Percentiles rank a stretch among this genome's conserved stretches.
These are phyloP conservation scores for Halichondria panicea DNA, from an alignment of 37 sponge, comb jelly and placozoan species.

Conservation along the genomic window DNA sequence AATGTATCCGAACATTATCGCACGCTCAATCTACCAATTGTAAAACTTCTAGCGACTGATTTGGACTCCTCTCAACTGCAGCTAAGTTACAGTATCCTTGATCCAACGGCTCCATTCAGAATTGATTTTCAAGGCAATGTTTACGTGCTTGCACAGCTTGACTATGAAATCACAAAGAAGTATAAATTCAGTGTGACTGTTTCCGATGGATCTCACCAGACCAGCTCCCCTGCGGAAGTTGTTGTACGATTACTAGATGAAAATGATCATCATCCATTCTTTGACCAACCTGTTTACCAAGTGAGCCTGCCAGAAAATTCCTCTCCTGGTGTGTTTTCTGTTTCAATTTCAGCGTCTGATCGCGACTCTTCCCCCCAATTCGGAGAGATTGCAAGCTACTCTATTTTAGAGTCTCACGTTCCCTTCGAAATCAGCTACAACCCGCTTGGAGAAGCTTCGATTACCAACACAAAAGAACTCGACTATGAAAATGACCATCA, in stretches of 20 bases:
- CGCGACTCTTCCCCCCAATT: constrained; percentile 32
- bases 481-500: constrained; percentile 53
- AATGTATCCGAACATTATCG: constrained; percentile 52
- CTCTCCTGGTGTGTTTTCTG: constrained; percentile 6
- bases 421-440: constrained; percentile 24
- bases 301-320: constrained; percentile 37
- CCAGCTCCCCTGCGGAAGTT: constrained; percentile 14
- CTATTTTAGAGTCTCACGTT: constrained; percentile 27
- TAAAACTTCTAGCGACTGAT: constrained; percentile 44
- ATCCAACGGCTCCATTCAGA: constrained; percentile 14
- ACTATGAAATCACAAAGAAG: constrained; percentile 36
- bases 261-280: constrained; percentile 56
- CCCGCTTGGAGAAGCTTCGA: constrained; percentile 1
- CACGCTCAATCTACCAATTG: constrained; percentile 18
- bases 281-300: constrained; percentile 23
- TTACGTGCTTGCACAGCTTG: constrained; percentile 27
- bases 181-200: constrained; percentile 40
- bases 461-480: constrained; percentile 37
- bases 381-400: constrained; percentile 36
- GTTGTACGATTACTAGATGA: constrained; percentile 37
- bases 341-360: constrained; percentile 35
- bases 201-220: constrained; percentile 38
- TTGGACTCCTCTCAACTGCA: constrained; percentile 21
- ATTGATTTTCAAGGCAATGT: constrained; percentile 38
- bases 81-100: constrained; percentile 23